Base-by-base conservation (phyloP, 2,113 vertebrate genomes). In the Kryptolebias marmoratus region DNA sequence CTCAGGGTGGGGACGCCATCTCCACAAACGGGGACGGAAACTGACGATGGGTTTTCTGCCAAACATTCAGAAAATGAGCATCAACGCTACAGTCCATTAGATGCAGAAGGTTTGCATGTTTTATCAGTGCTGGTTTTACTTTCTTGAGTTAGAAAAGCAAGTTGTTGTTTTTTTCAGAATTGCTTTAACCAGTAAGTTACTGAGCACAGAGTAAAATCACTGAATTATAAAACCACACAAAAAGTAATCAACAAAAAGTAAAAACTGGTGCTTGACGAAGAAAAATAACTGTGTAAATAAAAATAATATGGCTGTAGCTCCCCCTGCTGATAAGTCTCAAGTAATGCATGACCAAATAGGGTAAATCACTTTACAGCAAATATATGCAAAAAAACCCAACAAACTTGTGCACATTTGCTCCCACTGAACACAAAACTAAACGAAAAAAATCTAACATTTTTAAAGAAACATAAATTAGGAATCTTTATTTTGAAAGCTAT, bases 1-100 rank as follows among this genome's bases (percentile, higher is more conserved):
- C 91, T 94, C 87, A 94, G 88, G 91, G 89, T 92, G 90, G 88
- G 93, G 88, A 91, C 74, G 76, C 88, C 93, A 88, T 91, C 92
- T 57, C 93, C 94, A 56, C 92, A 84, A 48, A 55, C 77, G 18
- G 73, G 63, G 52, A 53, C 65, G 18, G 87, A 77, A 45, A 79
- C 70, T 12, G 82, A 84, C 22, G 77, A 57, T 11, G 89, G 89
- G 42, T 69, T 84, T 75, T 88, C 88, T 83, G 68, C 49, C 53
- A 44, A 6, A 73, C 7, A 52, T 36, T 60, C 7, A 67, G 14
- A 80, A 59, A 48, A 15, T 28, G 5, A 28, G 14, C 11, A 69
- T 68, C 10, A 72, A 59, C n/a, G n/a, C 1, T 4, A 10, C 63
- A 11, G 39, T 16, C 7, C 4, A 14, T 36, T 30, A 49, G 0